Conservation (phyloP, 1,140 invertebrate genomes). For the Trichonephila clavipes region DNA sequence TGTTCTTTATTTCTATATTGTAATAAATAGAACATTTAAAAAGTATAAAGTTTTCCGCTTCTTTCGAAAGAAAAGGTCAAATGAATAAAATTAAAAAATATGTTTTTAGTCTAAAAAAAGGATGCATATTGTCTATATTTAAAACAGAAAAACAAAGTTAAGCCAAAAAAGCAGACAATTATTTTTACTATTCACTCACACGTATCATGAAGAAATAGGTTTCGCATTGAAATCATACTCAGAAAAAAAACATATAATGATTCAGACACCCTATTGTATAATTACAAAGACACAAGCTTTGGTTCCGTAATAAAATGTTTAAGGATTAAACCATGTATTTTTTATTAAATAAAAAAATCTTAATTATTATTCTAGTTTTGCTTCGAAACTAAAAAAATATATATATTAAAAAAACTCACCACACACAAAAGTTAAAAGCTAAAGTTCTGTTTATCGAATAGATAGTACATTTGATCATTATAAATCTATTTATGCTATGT, state of each 20-base stretch:
- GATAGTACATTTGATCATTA: conserved; percentile 42
- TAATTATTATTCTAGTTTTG: not conserved
- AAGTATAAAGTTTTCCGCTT: no score
- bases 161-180: no score
- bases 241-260: not conserved
- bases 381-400: not conserved
- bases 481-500: conserved; percentile 52
- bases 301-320: conserved; percentile 45
- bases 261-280: not conserved
- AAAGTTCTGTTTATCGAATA: not conserved
- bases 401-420: not conserved
- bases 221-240: not conserved
- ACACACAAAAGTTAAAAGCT: not conserved
- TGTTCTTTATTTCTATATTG: no score
- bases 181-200: no score
- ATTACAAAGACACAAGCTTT: conserved; percentile 18
- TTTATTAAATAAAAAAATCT: not conserved
- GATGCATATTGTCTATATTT: no score
- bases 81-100: no score
- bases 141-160: no score
- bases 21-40: no score
- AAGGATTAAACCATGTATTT: not conserved
- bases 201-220: no score
- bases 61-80: no score
- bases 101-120: no score